Conservation (phyloP, 2,888 invertebrate genomes). For the Oxystoma pomonae region DNA sequence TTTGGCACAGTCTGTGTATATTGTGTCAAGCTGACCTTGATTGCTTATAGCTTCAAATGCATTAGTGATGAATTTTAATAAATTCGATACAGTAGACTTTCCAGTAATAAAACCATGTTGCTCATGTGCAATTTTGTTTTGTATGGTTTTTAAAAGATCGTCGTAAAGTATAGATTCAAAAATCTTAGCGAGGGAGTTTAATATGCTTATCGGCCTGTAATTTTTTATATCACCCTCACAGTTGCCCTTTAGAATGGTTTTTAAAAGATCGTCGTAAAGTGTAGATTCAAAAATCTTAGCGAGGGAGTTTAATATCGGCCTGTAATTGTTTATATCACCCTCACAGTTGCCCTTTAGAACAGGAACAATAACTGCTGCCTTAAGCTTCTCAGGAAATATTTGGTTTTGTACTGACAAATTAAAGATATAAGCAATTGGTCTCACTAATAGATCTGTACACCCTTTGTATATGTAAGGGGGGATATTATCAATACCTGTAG, state of each 20-base stretch:
- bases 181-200: slow-evolving; percentile 8
- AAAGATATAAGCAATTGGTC: too few relatives aligned
- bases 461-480: too few relatives aligned
- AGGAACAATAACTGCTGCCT: background rate
- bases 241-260: background rate
- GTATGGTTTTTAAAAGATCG: background rate
- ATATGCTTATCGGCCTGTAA: slow-evolving; percentile 5
- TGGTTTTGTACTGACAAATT: too few relatives aligned
- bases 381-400: too few relatives aligned
- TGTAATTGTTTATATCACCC: background rate
- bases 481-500: too few relatives aligned
- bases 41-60: slow-evolving; percentile 6
- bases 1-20: slow-evolving; percentile 4
- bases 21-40: slow-evolving; percentile 2
- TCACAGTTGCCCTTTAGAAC: background rate
- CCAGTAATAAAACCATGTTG: slow-evolving; percentile 7
- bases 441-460: too few relatives aligned
- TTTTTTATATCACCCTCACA: background rate
- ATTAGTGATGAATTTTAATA: background rate
- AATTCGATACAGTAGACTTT: slow-evolving; percentile 3
- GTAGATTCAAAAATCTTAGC: slow-evolving; percentile 7
- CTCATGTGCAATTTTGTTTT: background rate
- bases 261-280: too few relatives aligned
- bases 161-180: background rate
- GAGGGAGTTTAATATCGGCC: slow-evolving; percentile 6